Conservation (phyloP, 2,113 vertebrate genomes). For the Nannospalax galili region DNA sequence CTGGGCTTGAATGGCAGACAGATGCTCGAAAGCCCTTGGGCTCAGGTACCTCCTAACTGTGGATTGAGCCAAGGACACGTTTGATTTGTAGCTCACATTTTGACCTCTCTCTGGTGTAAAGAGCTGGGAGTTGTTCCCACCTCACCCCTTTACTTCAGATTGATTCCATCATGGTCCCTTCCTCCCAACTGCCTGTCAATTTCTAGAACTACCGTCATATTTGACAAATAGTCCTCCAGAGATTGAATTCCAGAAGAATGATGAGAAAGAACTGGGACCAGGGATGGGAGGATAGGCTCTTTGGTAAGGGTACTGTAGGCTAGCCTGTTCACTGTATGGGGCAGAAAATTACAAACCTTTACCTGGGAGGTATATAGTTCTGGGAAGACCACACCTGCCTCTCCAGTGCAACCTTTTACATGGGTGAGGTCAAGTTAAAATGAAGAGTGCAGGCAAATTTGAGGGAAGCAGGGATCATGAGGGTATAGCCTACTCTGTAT, state of each 20-base stretch:
- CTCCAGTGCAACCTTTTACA: not conserved
- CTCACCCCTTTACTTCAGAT: constrained; percentile 61
- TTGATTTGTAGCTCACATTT: constrained; percentile 73
- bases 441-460: not conserved
- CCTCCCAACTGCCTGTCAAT: constrained; percentile 52
- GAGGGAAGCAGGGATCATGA: not conserved
- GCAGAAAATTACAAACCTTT: constrained; percentile 16
- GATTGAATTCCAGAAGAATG: constrained; percentile 56
- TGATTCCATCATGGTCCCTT: constrained; percentile 55
- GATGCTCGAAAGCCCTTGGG: constrained; percentile 71
- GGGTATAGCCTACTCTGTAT: not conserved
- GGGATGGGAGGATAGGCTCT: not conserved
- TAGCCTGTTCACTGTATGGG: not conserved
- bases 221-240: constrained; percentile 53
- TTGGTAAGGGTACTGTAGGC: not conserved
- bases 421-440: not conserved
- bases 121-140: constrained; percentile 62
- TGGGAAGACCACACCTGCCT: not conserved
- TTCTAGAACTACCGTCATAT: constrained; percentile 50
- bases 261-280: constrained; percentile 34
- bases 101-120: constrained; percentile 68
- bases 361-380: not conserved
- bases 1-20: constrained; percentile 78
- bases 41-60: constrained; percentile 77
- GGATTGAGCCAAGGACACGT: constrained; percentile 73